Base-by-base conservation (phyloP, 2,797 vertebrate genomes). In the Eutrigla gurnardus region DNA sequence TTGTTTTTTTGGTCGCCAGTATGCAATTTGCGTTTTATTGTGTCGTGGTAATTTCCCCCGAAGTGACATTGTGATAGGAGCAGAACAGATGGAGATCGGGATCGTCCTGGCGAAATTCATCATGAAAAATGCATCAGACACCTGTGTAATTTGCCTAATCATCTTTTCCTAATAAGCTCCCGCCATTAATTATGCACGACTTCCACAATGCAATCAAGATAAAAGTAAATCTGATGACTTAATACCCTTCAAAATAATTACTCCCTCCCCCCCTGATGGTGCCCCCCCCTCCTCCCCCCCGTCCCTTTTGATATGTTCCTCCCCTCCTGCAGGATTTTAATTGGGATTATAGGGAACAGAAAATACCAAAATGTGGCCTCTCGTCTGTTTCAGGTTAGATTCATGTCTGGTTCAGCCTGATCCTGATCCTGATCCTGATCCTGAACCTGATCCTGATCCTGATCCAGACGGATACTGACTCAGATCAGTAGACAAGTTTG, bases 141-240 rank as follows among this genome's bases (percentile, higher is more conserved):
- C 97, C 97, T 98, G 97, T 98, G 97, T 98, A 97, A 98, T 98
- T 97, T 97, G 96, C 96, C 97, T 97, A 97, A 98, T 98, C 97
- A 98, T 97, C 97, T 97, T 96, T 93, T 90, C 91, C 96, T 98
- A 98, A 97, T 98, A 97, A 97, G 97, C 96, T 97, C 96, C 96
- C 93, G 87, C 94, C 94, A 97, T 98, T 97, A 98, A 98, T 98
- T 98, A 98, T 97, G 96, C 96, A 98, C 96, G 93, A 98, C 97
- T 97, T 97, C 96, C 96, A 97, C 97, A 98, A 98, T 97, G 96
- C 96, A 97, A 97, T 97, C 97, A 96, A 97, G 96, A 97, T 97
- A 96, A 97, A 97, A 97, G 96, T 97, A 97, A 97, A 98, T 97
- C 96, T 97, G 97, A 97, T 97, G 96, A 97, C 97, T 98, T 97